Evolutionary conservation across 2,113 vertebrate genomes (phyloP), one percentile per base, ranked within the genome.

Genomic region (Pao palembangensis): DNA sequence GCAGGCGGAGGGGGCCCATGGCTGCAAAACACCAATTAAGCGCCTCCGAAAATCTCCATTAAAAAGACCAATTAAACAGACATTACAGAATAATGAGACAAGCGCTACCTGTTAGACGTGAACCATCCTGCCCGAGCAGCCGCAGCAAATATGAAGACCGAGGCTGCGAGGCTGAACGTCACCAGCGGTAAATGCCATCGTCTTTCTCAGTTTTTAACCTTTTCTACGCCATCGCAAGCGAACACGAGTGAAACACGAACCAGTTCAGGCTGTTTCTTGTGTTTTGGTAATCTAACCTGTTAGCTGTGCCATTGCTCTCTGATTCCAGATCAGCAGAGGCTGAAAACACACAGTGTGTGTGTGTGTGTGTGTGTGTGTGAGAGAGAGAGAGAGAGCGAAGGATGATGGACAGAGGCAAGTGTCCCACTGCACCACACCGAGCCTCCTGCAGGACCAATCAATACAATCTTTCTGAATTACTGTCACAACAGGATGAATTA

Each of bases 51-150:
- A 81, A 69, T 64, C 55, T 64, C 55, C 23, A 81, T 71, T 85
- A 84, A 80, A 18, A 79, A 84, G 81, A 75, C 70, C 80, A 83
- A 89, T 89, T 84, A 89, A 88, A 86, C 74, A 78, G 69, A 63
- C 78, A 85, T 87, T 88, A 85, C 13, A 48, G 64, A 73, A 46
- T 72, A 76, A 84, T 84, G 71, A 81, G 75, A 67, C 7, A 53
- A 83, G 50, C 51, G 51, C 52, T 75, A 70, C 64, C 72, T 73
- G 80, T 72, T 63, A 59, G 64, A 38, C 17, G 48, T 60, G 52
- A 82, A 66, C 23, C 63, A 11, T 16, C 44, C 44, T 17, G n/a
- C n/a, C 44, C 6, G 44, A 2, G 14, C 15, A 7, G 44, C 44
- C 44, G 44, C 44, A 44, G 43, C 25, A 28, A 28, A 6, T 28